A percentile compares a stretch with the other conserved stretches of the same genome.
Conservation (phyloP, 2,797 vertebrate genomes). For the Crypturellus tataupa region DNA sequence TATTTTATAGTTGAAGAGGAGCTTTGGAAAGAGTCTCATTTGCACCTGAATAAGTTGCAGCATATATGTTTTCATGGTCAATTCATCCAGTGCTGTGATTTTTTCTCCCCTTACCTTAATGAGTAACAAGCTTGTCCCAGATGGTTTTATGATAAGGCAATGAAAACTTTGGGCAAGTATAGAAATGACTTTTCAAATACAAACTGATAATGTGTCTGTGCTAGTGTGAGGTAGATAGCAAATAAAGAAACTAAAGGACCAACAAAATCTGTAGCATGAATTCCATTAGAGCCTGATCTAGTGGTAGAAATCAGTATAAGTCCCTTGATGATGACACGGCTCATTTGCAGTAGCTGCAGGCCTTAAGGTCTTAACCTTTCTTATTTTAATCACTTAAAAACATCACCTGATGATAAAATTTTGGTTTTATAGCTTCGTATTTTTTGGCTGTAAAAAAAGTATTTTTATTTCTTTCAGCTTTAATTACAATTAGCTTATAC, state of each 20-base stretch:
- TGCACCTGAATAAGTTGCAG: not conserved
- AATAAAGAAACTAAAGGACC: not conserved
- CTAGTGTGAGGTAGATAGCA: not conserved
- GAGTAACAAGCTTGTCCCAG: not conserved
- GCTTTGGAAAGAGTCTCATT: not conserved
- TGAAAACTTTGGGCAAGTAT: not conserved
- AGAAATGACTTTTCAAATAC: not conserved
- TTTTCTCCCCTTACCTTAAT: not conserved
- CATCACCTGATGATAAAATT: not conserved
- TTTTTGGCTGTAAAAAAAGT: not conserved
- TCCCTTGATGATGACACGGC: not conserved
- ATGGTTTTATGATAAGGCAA: not conserved
- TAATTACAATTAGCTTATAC: not conserved
- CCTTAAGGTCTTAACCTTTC: not conserved
- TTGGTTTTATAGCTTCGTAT: not conserved
- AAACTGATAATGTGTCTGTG: not conserved
- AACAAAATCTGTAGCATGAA: not conserved
- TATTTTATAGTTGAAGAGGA: not conserved
- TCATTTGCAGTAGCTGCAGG: not conserved
- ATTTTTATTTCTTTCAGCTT: not conserved
- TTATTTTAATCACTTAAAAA: not conserved
- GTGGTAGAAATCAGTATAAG: not conserved
- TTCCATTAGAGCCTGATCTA: not conserved
- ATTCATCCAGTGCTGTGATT: not conserved
- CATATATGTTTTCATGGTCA: not conserved